These are phyloP conservation scores for Callinectes sapidus DNA, from an alignment of 2,888 invertebrate genomes.

Conservation along the genomic window DNA sequence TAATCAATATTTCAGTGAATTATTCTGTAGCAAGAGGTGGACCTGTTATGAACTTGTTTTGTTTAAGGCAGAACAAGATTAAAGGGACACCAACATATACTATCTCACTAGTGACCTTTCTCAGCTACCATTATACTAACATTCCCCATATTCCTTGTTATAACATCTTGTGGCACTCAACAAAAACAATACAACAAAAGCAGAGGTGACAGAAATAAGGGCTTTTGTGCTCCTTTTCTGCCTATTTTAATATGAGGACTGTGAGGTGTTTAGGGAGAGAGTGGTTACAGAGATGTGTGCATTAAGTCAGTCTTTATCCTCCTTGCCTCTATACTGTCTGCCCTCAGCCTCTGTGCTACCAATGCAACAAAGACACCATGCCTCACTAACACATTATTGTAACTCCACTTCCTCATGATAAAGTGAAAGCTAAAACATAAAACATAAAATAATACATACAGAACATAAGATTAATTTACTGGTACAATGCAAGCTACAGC, in stretches of 20 bases:
- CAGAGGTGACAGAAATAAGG: background rate
- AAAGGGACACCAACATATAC: background rate
- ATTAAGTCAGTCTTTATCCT: background rate
- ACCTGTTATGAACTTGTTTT: background rate
- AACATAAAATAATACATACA: background rate
- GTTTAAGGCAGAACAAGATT: background rate
- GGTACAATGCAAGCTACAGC: background rate
- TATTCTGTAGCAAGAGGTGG: background rate
- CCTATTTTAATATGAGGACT: background rate
- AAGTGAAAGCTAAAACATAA: background rate
- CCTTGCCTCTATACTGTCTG: background rate
- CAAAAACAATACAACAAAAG: background rate
- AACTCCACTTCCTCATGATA: background rate
- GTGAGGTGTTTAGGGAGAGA: conserved; percentile 22
- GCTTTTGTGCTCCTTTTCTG: conserved; percentile 33
- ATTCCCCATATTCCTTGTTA: background rate
- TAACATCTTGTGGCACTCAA: background rate
- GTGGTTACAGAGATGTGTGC: background rate
- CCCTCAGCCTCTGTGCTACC: background rate
- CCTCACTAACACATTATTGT: background rate
- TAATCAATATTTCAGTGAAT: background rate
- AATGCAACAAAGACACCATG: background rate
- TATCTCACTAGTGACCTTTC: background rate
- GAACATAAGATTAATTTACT: background rate
- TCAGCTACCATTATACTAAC: background rate